These are phyloP conservation scores for Siniperca obscura DNA, from an alignment of 2,797 vertebrate species.

Conservation along the genomic window DNA sequence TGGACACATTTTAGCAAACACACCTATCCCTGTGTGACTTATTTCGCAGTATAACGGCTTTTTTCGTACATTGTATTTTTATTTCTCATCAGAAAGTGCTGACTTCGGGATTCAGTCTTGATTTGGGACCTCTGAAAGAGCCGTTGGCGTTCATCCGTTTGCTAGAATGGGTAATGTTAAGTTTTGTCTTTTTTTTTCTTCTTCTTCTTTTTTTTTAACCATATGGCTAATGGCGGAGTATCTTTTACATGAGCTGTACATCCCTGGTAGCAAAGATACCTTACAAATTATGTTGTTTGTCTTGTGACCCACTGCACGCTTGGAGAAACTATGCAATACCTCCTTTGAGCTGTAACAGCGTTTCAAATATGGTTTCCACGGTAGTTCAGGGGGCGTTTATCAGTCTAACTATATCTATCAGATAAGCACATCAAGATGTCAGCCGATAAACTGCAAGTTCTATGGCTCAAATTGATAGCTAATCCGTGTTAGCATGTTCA, in stretches of 20 bases:
- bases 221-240: slow-evolving; percentile 34
- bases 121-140: slow-evolving; percentile 90
- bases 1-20: slow-evolving; percentile 4
- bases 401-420: background rate
- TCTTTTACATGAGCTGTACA: slow-evolving; percentile 14
- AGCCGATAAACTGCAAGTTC: background rate
- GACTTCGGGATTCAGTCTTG: slow-evolving; percentile 81
- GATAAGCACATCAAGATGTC: background rate
- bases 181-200: slow-evolving; percentile 59
- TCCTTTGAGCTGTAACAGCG: slow-evolving; percentile 11
- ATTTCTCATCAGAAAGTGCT: slow-evolving; percentile 76
- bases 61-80: background rate
- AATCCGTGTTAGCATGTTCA: background rate
- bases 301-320: slow-evolving; percentile 67
- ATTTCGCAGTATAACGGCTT: background rate
- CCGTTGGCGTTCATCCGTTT: slow-evolving; percentile 93
- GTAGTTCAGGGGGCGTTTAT: background rate
- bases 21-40: background rate
- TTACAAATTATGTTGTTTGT: slow-evolving; percentile 48
- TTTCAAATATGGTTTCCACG: slow-evolving; percentile 36
- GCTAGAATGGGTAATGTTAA: slow-evolving; percentile 89
- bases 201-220: background rate
- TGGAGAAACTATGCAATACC: slow-evolving; percentile 14
- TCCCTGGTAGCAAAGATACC: background rate
- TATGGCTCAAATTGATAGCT: background rate